These are phyloP conservation scores for Phocides pigmalion DNA, from an alignment of 1,140 invertebrate genomes.

Conservation along the genomic window DNA sequence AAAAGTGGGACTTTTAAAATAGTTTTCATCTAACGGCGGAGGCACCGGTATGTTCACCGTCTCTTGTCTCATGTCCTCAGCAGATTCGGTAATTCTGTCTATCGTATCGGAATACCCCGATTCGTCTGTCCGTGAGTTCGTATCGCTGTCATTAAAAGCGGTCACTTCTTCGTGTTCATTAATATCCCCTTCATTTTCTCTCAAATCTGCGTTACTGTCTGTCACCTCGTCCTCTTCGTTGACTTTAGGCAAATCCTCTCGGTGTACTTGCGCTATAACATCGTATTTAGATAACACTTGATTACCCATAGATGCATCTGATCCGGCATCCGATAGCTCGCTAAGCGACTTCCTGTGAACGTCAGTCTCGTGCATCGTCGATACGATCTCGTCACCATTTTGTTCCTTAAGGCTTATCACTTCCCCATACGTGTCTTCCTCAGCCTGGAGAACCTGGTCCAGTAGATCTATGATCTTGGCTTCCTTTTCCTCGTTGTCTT, in stretches of 20 bases:
- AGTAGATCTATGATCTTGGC: constrained; percentile 77
- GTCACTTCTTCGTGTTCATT: constrained; percentile 59
- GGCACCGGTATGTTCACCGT: constrained; percentile 61
- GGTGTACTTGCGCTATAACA: constrained; percentile 77
- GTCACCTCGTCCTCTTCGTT: constrained; percentile 65
- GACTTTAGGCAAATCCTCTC: constrained; percentile 73
- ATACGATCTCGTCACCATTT: constrained; percentile 48
- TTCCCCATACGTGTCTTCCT: constrained; percentile 73
- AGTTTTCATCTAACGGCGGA: constrained; percentile 72
- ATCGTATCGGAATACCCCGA: constrained; percentile 78
- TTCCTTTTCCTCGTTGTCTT: constrained; percentile 75
- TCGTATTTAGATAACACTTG: constrained; percentile 78
- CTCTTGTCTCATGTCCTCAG: constrained; percentile 57
- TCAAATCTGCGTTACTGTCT: constrained; percentile 41
- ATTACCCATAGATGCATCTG: constrained; percentile 74
- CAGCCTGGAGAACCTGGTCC: constrained; percentile 76
- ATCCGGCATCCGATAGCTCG: constrained; percentile 74
- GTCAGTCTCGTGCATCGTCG: constrained; percentile 37
- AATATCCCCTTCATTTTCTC: constrained; percentile 39
- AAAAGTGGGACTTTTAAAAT: constrained; percentile 59
- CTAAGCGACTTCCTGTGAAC: constrained; percentile 68
- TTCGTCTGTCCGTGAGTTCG: constrained; percentile 72
- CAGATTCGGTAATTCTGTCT: constrained; percentile 63
- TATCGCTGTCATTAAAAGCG: constrained; percentile 68
- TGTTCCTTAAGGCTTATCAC: constrained; percentile 60